These are phyloP conservation scores for Bombus soroeensis DNA, from an alignment of 1,140 invertebrate species.

Conservation along the genomic window DNA sequence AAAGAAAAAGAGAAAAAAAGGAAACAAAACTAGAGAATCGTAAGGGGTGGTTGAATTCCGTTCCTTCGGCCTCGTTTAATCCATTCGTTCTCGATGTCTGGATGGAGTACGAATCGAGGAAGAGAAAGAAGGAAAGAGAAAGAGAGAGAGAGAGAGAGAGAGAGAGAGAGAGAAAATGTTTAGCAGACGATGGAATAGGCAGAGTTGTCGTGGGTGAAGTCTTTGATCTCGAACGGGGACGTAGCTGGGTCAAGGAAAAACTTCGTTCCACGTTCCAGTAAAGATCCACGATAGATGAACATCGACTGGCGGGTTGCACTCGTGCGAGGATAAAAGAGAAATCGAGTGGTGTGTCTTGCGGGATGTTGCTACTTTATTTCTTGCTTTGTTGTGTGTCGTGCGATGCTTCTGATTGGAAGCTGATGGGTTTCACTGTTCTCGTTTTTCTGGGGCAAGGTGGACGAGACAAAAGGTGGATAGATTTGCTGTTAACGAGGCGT, in stretches of 20 bases:
- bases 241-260: constrained; percentile 27
- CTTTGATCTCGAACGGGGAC: constrained; percentile 38
- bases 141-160: background rate
- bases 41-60: background rate
- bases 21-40: background rate
- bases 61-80: constrained; percentile 29
- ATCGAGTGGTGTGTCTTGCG: constrained; percentile 1
- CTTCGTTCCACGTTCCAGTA: background rate
- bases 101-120: background rate
- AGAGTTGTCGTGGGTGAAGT: constrained; percentile 8
- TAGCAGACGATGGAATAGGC: no score
- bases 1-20: background rate
- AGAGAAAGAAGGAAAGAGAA: background rate
- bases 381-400: background rate
- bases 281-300: constrained; percentile 26
- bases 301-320: background rate
- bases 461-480: background rate
- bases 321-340: constrained; percentile 17
- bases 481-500: background rate
- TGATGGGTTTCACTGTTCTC: background rate
- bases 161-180: background rate
- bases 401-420: constrained; percentile 15
- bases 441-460: no score
- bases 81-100: constrained; percentile 22
- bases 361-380: constrained; percentile 16